A percentile compares a stretch with the other conserved stretches of the same genome.
Evolutionary conservation across 2,888 invertebrate species (phyloP).

Genomic region (Andrena haemorrhoa): DNA sequence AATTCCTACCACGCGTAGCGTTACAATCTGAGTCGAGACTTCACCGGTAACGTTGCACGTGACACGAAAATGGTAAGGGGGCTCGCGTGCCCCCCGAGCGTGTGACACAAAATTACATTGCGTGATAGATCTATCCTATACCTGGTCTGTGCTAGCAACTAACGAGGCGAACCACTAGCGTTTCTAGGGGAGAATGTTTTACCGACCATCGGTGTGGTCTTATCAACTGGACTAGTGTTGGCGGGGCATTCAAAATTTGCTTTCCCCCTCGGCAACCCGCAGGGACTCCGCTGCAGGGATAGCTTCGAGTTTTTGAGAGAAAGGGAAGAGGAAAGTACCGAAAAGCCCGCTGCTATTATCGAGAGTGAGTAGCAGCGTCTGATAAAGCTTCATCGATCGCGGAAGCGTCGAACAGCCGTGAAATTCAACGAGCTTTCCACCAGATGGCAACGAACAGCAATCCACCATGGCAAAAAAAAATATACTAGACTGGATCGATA

Average conservation of each 20-base stretch:
- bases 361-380: not conserved
- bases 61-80: too few species aligned
- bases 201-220: conserved; percentile 43
- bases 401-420: not conserved
- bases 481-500: conserved; percentile 37
- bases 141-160: conserved; percentile 29
- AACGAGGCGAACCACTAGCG: not conserved
- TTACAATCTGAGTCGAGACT: too few species aligned
- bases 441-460: conserved; percentile 45
- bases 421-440: conserved; percentile 27
- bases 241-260: conserved; percentile 10
- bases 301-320: not conserved
- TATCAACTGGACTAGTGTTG: conserved; percentile 26
- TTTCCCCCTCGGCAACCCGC: not conserved
- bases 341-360: not conserved
- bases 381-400: conserved; percentile 49
- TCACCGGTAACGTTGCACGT: too few species aligned
- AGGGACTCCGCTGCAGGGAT: not conserved
- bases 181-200: conserved; percentile 39
- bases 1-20: too few species aligned
- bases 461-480: not conserved
- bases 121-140: too few species aligned
- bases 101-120: too few species aligned
- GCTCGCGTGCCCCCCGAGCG: too few species aligned
- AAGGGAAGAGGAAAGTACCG: not conserved